Evolutionary conservation across 2,797 vertebrate species (phyloP).

Genomic region (Chanos chanos): DNA sequence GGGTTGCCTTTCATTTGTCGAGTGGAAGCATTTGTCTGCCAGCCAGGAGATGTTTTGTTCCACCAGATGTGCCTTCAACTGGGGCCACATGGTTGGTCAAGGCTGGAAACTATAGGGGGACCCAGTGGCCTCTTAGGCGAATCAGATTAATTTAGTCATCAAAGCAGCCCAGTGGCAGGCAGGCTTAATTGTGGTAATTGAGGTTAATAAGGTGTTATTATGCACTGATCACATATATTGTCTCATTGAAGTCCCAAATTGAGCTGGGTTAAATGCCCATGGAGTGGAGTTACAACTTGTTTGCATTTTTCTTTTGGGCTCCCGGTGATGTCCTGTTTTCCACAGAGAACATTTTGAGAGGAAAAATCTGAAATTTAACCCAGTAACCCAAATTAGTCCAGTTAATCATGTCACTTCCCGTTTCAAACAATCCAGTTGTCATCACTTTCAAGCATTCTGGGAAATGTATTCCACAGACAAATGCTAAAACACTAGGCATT

Average conservation of each 20-base stretch:
- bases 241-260: constrained; percentile 78
- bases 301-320: constrained; percentile 22
- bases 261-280: constrained; percentile 76
- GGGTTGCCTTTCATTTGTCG: constrained; percentile 71
- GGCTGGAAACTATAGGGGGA: constrained; percentile 54
- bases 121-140: constrained; percentile 64
- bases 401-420: no score
- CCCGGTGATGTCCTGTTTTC: background rate
- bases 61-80: constrained; percentile 74
- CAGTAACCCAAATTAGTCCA: no score
- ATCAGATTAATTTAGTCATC: constrained; percentile 83
- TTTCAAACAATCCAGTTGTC: no score
- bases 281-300: constrained; percentile 47
- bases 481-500: no score
- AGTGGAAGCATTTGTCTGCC: constrained; percentile 76
- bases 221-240: constrained; percentile 79
- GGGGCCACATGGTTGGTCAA: constrained; percentile 74
- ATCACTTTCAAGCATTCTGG: no score
- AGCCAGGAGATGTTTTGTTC: constrained; percentile 70
- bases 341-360: no score
- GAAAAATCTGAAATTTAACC: no score
- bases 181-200: constrained; percentile 82
- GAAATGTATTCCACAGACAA: no score
- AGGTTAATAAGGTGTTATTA: constrained; percentile 82
- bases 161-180: constrained; percentile 77